Conservation (phyloP, 2,113 vertebrate genomes). For the Dicentrarchus labrax region DNA sequence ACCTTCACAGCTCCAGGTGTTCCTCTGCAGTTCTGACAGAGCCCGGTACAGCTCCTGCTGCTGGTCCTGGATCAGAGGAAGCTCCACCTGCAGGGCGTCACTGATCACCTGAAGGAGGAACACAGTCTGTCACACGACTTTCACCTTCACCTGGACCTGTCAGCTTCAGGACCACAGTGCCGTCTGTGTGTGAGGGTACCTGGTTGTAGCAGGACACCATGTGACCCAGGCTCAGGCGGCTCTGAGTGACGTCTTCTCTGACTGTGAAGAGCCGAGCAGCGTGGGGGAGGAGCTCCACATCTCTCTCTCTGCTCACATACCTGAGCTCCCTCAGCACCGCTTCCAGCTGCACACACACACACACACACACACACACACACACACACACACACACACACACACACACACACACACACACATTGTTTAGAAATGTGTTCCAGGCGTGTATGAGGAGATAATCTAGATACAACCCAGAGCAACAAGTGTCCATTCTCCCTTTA, state of each 20-base stretch:
- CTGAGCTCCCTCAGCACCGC: constrained; percentile 85
- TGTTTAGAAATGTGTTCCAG: too few species aligned
- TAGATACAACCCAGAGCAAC: too few species aligned
- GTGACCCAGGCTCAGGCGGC: constrained; percentile 83
- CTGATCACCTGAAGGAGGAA: constrained; percentile 26
- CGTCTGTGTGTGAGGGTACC: constrained; percentile 49
- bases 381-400: background rate
- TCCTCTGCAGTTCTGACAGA: constrained; percentile 16
- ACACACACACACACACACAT: background rate
- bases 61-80: constrained; percentile 75
- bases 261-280: constrained; percentile 77
- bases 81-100: constrained; percentile 9
- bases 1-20: constrained; percentile 84
- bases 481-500: too few species aligned
- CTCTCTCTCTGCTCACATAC: constrained; percentile 75
- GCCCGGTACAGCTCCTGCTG: constrained; percentile 39
- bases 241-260: constrained; percentile 80
- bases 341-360: constrained; percentile 75
- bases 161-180: constrained; percentile 15
- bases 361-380: background rate
- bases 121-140: constrained; percentile 4
- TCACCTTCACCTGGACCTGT: background rate
- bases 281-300: constrained; percentile 42
- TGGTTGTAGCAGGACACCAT: constrained; percentile 88
- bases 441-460: too few species aligned